A percentile compares a stretch with the other conserved stretches of the same genome.
Conservation (phyloP, 2,888 invertebrate genomes). For the Cryptocheilus praepositus region DNA sequence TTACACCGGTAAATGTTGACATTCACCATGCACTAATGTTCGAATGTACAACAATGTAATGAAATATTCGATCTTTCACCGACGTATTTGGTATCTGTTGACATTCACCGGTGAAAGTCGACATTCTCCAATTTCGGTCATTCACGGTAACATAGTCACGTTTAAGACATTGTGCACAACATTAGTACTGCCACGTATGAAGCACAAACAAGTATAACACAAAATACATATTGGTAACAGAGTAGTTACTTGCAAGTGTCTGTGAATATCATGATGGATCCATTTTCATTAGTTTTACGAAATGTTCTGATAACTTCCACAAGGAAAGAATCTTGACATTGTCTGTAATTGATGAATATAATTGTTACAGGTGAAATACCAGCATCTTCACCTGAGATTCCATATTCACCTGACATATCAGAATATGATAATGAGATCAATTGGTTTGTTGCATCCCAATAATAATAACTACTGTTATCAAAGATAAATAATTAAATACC, state of each 20-base stretch:
- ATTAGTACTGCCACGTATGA: not conserved
- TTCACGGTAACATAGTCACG: no score
- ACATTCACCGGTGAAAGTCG: no score
- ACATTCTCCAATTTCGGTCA: no score
- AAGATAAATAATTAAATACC: slow-evolving; percentile 69
- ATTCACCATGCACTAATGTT: no score
- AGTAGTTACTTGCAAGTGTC: slow-evolving; percentile 92
- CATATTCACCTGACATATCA: no score
- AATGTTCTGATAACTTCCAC: slow-evolving; percentile 89
- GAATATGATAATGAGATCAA: no score
- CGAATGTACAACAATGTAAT: slow-evolving; percentile 98
- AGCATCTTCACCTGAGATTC: slow-evolving; percentile 79
- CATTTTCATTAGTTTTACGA: slow-evolving; percentile 82
- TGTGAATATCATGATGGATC: slow-evolving; percentile 95
- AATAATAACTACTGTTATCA: no score
- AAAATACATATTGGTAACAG: not conserved
- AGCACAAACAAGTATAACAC: not conserved
- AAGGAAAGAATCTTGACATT: slow-evolving; percentile 93
- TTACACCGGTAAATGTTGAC: no score
- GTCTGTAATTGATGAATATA: no score
- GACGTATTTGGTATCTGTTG: no score
- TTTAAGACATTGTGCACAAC: not conserved
- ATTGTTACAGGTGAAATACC: slow-evolving; percentile 90
- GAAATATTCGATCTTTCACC: slow-evolving; percentile 87
- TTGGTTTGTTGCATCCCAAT: no score